Conservation (phyloP, 2,113 vertebrate genomes). For the Rhinichthys klamathensis region DNA sequence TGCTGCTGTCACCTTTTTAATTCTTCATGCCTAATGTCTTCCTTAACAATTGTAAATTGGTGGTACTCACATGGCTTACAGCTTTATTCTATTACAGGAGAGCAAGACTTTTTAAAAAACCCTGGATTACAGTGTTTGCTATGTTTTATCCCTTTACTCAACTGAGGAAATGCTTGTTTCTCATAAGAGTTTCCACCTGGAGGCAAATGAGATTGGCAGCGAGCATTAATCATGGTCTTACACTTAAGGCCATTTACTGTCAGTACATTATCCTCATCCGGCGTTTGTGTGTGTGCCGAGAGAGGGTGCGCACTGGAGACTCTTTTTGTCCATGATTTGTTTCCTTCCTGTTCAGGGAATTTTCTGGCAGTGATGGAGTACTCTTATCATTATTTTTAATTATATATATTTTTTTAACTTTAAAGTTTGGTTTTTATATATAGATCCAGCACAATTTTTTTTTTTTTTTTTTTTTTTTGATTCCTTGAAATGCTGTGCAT, state of each 20-base stretch:
- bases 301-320: constrained; percentile 5
- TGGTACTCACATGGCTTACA: background rate
- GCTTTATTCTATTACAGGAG: background rate
- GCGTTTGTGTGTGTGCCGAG: constrained; percentile 11
- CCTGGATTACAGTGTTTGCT: background rate
- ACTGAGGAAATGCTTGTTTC: constrained; percentile 41
- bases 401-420: background rate
- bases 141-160: constrained; percentile 15
- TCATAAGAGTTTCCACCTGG: constrained; percentile 23
- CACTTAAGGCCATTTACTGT: constrained; percentile 48
- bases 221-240: constrained; percentile 37
- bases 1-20: background rate
- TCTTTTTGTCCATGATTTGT: background rate
- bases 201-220: constrained; percentile 31
- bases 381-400: background rate
- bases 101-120: background rate
- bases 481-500: too few species aligned
- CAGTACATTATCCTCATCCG: constrained; percentile 46
- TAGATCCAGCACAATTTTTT: background rate
- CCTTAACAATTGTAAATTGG: background rate
- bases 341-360: constrained; percentile 4
- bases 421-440: background rate
- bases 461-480: too few species aligned
- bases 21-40: background rate
- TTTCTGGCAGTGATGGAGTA: background rate